Conservation (phyloP, 2,888 invertebrate genomes). For the Tipula unca region DNA sequence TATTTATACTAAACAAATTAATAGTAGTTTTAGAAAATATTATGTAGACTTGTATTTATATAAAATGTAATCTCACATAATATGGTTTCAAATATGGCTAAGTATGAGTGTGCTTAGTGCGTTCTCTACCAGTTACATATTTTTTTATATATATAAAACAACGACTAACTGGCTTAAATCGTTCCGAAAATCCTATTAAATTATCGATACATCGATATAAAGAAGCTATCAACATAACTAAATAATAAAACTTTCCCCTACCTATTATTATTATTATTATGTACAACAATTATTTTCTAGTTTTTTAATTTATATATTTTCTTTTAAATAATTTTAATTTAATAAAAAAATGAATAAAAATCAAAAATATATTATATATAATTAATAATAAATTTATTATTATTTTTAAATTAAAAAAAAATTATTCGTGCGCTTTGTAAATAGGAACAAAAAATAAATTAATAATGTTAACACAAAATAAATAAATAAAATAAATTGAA, state of each 20-base stretch:
- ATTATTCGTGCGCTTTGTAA: background rate
- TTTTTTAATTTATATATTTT: background rate
- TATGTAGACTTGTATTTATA: background rate
- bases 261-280: too few relatives aligned
- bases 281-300: background rate
- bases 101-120: background rate
- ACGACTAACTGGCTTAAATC: background rate
- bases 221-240: background rate
- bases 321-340: background rate
- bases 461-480: background rate
- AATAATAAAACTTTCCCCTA: background rate
- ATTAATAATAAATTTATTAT: too few relatives aligned
- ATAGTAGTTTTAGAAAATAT: background rate
- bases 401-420: background rate
- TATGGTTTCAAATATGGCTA: background rate
- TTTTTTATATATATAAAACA: background rate
- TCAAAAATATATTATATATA: background rate
- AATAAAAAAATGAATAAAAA: background rate
- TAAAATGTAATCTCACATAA: background rate
- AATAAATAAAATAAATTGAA: background rate
- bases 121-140: background rate
- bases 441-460: background rate
- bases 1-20: background rate
- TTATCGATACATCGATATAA: background rate
- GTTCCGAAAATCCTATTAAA: background rate